Evolutionary conservation across 1,140 invertebrate species (phyloP), one percentile per base, ranked within the genome.

Genomic region (Drosophila kanapiae): DNA sequence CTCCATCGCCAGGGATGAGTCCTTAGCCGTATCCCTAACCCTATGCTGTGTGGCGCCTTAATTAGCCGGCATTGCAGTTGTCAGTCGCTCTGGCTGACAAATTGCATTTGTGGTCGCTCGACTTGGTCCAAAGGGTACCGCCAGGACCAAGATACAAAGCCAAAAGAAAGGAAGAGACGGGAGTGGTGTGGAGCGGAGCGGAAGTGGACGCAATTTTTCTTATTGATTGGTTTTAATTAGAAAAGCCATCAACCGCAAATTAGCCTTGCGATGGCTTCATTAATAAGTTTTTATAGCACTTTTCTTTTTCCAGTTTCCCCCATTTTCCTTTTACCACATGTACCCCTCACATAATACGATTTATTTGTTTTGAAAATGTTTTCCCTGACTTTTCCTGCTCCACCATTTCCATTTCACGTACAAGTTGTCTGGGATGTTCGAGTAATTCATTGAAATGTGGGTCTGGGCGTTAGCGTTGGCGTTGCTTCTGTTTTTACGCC

Each of bases 151-250:
- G 47, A 38, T 10, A n/a, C 27, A 0, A 14, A 16, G n/a, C 35
- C 14, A 16, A 10, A 18, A 16, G 9, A 43, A 3, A 16, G 42
- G 42, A 14, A 40, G 45, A 9, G 9, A 31, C 23, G 23, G 31
- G 45, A 40, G 33, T 35, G 9, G 33, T 18, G 10, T 16, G 5
- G 40, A 29, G 29, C 6, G 43, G 38, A n/a, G 47, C 43, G 56
- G 77, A 88, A 78, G 84, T 63, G 71, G 62, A 80, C 77, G 75
- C 86, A 72, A 82, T 85, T 85, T 90, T 82, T 85, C 81, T 72
- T 84, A 85, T 90, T 90, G 81, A 90, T 90, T 90, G 82, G 75
- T 76, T 90, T 90, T 91, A 90, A 85, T 90, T 88, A 88, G 80
- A 75, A 88, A 90, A 90, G 75, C 82, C 85, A 85, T 90, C 85